Conservation (phyloP, 1,140 invertebrate genomes). For the Nephila pilipes region DNA sequence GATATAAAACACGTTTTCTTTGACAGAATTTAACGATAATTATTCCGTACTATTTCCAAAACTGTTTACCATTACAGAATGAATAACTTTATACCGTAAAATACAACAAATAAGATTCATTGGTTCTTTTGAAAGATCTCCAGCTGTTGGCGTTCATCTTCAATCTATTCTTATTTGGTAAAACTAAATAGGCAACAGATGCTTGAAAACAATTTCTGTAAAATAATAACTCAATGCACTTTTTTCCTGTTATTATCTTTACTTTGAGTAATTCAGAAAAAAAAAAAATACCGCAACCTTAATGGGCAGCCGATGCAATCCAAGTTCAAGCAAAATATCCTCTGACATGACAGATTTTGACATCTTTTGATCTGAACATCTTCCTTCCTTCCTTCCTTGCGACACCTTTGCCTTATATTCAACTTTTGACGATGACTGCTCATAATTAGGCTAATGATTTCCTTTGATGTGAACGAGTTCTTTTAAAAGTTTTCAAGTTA, state of each 20-base stretch:
- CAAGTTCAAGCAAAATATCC: slow-evolving; percentile 25
- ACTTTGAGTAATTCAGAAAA: not conserved
- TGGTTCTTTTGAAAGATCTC: not conserved
- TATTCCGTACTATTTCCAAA: too few relatives aligned
- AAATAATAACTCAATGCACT: not conserved
- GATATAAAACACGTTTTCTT: too few relatives aligned
- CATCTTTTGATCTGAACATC: slow-evolving; percentile 12
- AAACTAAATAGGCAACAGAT: not conserved
- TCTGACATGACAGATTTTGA: slow-evolving; percentile 17
- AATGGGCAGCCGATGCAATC: slow-evolving; percentile 8
- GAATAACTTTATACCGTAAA: too few relatives aligned
- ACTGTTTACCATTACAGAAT: too few relatives aligned
- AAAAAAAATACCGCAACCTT: not conserved
- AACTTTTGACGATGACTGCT: not conserved
- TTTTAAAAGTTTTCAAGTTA: slow-evolving; percentile 22
- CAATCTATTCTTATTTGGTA: not conserved
- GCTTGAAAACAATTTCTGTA: not conserved
- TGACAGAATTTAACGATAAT: too few relatives aligned
- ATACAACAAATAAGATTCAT: too few relatives aligned
- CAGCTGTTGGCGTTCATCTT: not conserved
- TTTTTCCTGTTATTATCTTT: not conserved
- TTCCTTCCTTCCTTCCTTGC: not conserved
- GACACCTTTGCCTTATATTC: slow-evolving; percentile 31
- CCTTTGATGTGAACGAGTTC: slow-evolving; percentile 21
- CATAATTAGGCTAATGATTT: slow-evolving; percentile 52